Evolutionary conservation across 2,888 invertebrate genomes (phyloP).

Genomic region (Drosophila pegasa): DNA sequence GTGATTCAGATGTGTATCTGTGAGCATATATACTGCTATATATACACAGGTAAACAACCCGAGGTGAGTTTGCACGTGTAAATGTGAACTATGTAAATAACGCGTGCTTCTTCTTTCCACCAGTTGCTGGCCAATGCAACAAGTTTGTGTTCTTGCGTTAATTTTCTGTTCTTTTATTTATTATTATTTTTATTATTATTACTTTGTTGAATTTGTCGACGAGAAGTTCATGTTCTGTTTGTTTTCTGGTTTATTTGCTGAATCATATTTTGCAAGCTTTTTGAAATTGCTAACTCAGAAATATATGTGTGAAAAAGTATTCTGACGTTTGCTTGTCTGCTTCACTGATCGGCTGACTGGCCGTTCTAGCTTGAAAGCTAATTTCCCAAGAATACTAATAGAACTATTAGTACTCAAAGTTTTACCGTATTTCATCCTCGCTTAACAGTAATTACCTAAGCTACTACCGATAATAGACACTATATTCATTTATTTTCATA

Average conservation of each 20-base stretch:
- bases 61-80: slow-evolving; percentile 46
- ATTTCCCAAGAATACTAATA: neutral
- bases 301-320: neutral
- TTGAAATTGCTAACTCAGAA: slow-evolving; percentile 14
- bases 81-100: slow-evolving; percentile 37
- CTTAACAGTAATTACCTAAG: too few species aligned
- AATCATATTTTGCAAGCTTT: slow-evolving; percentile 33
- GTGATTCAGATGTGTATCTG: slow-evolving; percentile 36
- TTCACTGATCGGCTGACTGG: neutral
- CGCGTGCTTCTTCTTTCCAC: slow-evolving; percentile 38
- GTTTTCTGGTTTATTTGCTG: slow-evolving; percentile 28
- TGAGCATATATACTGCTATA: neutral
- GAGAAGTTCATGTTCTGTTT: slow-evolving; percentile 5
- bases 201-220: slow-evolving; percentile 35
- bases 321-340: neutral
- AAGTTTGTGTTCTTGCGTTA: slow-evolving; percentile 42
- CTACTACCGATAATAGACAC: neutral
- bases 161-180: slow-evolving; percentile 10
- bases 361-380: neutral
- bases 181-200: slow-evolving; percentile 24
- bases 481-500: neutral
- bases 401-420: neutral
- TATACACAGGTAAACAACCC: slow-evolving; percentile 7
- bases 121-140: slow-evolving; percentile 62
- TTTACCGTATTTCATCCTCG: neutral